Conservation (phyloP, 2,888 invertebrate species). For the Physocephala rufipes region DNA sequence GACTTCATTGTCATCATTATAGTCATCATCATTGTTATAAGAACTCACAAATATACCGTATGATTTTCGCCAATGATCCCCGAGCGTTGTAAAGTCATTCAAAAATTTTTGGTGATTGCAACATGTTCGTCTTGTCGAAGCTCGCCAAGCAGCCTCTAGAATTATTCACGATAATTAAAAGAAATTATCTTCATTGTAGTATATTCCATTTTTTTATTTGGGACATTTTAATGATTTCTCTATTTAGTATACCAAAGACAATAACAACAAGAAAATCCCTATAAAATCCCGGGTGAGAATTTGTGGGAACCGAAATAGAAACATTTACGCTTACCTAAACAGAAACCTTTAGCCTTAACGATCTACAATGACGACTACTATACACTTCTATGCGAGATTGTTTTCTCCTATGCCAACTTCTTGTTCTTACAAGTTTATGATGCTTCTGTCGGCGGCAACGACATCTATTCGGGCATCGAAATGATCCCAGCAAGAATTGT, state of each 20-base stretch:
- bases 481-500: not conserved
- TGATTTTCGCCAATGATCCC: not conserved
- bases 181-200: too few species aligned
- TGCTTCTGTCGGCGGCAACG: not conserved
- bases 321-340: not conserved
- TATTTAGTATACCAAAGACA: not conserved
- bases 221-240: not conserved
- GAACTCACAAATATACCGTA: not conserved
- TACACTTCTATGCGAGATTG: not conserved
- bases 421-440: not conserved
- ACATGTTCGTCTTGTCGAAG: too few species aligned
- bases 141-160: too few species aligned
- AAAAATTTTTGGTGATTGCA: too few species aligned
- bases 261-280: not conserved
- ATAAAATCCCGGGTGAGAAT: not conserved
- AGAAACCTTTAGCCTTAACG: not conserved
- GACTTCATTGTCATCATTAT: not conserved
- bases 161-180: too few species aligned
- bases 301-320: not conserved
- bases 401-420: not conserved
- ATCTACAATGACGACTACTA: not conserved
- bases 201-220: too few species aligned
- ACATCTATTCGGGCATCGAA: not conserved
- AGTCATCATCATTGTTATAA: not conserved
- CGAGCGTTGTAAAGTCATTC: too few species aligned